Percentiles rank a stretch among this genome's conserved stretches.
These are phyloP conservation scores for Ophonus ardosiacus DNA, from an alignment of 2,888 invertebrate species.

Conservation along the genomic window DNA sequence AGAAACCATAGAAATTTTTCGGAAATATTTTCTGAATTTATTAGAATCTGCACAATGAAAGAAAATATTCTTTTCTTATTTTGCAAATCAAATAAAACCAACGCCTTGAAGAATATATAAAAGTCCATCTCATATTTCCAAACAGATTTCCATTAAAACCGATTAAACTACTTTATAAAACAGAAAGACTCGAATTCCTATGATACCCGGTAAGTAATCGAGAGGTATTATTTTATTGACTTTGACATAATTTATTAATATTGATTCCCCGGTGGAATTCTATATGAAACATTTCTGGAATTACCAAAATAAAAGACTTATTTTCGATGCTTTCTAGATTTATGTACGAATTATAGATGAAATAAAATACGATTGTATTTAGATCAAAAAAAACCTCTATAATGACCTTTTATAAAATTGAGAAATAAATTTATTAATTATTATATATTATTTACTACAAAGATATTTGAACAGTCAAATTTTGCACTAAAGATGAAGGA, in stretches of 20 bases:
- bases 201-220: constrained; percentile 4
- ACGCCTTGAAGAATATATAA: not conserved
- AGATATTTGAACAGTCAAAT: no score
- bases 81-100: constrained; percentile 17
- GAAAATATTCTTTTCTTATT: not conserved
- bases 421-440: no score
- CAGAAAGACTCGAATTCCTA: constrained; percentile 14
- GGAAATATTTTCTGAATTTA: not conserved
- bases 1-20: no score
- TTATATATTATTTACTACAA: no score
- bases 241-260: constrained; percentile 29
- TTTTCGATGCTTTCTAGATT: not conserved
- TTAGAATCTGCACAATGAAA: not conserved
- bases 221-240: constrained; percentile 37
- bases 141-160: constrained; percentile 27
- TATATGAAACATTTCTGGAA: not conserved
- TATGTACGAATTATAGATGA: not conserved
- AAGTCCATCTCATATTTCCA: constrained; percentile 18
- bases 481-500: no score
- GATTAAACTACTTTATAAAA: constrained; percentile 1
- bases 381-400: no score
- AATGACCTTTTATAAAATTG: no score
- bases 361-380: not conserved
- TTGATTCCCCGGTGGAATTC: not conserved
- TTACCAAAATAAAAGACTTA: not conserved